Base-by-base conservation (phyloP, 2,113 vertebrate species). In the Takifugu flavidus region DNA sequence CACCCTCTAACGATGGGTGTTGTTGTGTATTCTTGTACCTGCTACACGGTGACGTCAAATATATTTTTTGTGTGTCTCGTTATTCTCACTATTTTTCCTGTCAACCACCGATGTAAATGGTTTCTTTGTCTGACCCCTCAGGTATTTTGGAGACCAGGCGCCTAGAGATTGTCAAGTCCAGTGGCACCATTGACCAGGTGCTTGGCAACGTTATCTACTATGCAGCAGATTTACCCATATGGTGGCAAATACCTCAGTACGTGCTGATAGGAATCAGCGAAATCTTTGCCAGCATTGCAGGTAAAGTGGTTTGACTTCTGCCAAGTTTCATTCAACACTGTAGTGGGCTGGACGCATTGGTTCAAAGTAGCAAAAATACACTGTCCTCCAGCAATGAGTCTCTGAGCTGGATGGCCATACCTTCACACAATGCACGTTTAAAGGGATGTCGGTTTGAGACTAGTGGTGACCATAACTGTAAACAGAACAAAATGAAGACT, bases 191-290 rank as follows among this genome's bases (percentile, higher is more conserved):
- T 26, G 87, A 93, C 70, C 97, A 99, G 91, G 88, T 83, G 44
- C 92, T 99, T 25, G 94, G 95, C 12, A 85, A 89, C 0, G 93
- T 93, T 2, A 88, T 87, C 0, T 99, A 95, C 83, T 78, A 93
- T 0, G 97, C 94, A 0, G 96, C 97, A 25, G 91, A 98, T 82
- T 55, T 99, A 82, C 87, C 94, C 4, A 91, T 99, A 67, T 99
- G 96, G 96, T 98, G 96, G 96, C 97, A 99, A 87, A 73, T 99
- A 7, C 97, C 97, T n/a, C 97, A 99, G 1, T 99, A 98, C 2
- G 89, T 99, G 80, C 92, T 99, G 51, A 98, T 98, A 28, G 97
- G 96, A 56, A 87, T 98, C 89, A 99, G 97, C 34, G 97, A 99
- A 80, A 92, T 99, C 80, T 98, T 98, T 67, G 96, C 97, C 62